Percentiles rank a stretch among this genome's conserved stretches.
phyloP scores from a whole-genome alignment of 2,113 vertebrate genomes.

The Lasiurus cinereus region DNA sequence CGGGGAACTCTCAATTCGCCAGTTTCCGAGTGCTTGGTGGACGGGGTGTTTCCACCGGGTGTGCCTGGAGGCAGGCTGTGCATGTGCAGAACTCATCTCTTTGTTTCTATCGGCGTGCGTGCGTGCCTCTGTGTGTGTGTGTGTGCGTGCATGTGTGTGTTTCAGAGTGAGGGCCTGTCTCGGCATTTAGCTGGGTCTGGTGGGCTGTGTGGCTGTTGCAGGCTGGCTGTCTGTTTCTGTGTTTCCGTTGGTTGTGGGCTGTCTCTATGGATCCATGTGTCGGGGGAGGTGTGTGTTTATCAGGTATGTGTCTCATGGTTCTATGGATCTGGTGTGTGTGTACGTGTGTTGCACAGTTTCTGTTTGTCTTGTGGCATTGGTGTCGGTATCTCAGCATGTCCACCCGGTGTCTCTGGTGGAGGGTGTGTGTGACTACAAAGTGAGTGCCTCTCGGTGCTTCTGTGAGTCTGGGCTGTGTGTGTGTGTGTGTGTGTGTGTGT shows the following conservation, averaged over 20 bases:
- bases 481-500: background rate
- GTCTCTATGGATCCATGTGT: background rate
- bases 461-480: background rate
- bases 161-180: background rate
- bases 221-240: background rate
- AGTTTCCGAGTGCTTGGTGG: background rate
- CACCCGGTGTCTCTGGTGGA: background rate
- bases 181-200: fast-evolving
- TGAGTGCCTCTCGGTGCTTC: background rate
- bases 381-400: background rate
- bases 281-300: background rate
- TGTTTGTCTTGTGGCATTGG: background rate
- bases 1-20: fast-evolving
- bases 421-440: no score
- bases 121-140: no score
- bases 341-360: background rate
- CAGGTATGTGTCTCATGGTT: background rate
- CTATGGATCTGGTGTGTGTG: background rate
- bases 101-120: background rate
- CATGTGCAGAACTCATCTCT: no score
- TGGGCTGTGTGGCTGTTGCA: background rate
- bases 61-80: background rate
- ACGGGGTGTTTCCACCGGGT: background rate
- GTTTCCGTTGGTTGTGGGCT: background rate
- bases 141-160: background rate